phyloP scores from a whole-genome alignment of 2,113 vertebrate genomes.

The Paramormyrops kingsleyae region DNA sequence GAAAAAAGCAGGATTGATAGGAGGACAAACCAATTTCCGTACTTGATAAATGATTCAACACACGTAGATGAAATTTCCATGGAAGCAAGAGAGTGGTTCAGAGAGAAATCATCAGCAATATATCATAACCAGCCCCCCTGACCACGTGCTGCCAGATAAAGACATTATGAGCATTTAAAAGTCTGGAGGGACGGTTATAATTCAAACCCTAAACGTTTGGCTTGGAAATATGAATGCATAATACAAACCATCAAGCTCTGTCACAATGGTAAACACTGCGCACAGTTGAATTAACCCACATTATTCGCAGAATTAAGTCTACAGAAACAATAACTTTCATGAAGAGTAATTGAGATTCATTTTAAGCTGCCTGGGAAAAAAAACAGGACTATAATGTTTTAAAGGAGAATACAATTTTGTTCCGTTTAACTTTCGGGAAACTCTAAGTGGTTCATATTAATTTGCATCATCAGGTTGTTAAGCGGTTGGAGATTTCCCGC shows the following conservation, averaged over 20 bases:
- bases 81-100: constrained; percentile 19
- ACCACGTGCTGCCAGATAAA: neutral
- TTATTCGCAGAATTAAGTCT: neutral
- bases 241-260: neutral
- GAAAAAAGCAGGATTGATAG: constrained; percentile 38
- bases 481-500: neutral
- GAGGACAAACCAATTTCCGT: constrained; percentile 29
- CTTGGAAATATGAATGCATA: neutral
- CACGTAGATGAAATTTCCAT: constrained; percentile 42
- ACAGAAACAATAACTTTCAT: neutral
- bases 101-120: constrained; percentile 14
- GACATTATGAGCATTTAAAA: constrained; percentile 21
- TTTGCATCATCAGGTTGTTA: neutral
- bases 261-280: neutral
- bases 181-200: neutral
- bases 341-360: neutral
- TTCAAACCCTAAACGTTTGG: neutral
- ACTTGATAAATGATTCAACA: constrained; percentile 48
- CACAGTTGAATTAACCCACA: neutral
- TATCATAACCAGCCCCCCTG: constrained; percentile 5
- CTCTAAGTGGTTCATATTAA: neutral
- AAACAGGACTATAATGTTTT: neutral
- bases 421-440: neutral
- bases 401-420: neutral
- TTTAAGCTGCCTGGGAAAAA: neutral